phyloP scores from a whole-genome alignment of 1,140 invertebrate genomes.

The Penaeus indicus region DNA sequence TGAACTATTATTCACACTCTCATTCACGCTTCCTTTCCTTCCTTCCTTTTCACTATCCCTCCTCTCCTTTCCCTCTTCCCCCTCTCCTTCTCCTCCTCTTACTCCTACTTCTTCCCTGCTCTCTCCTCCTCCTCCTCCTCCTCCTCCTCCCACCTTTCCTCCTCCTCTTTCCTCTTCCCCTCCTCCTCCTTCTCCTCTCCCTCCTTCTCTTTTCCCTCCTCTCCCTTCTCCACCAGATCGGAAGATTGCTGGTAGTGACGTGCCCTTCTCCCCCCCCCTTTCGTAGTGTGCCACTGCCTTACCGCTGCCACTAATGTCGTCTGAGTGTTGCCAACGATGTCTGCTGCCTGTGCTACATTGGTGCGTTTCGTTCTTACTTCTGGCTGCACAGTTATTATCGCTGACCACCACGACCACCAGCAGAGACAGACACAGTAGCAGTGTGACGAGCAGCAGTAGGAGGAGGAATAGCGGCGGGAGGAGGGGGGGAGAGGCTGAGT shows the following conservation, averaged over 20 bases:
- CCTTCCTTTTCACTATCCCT: neutral
- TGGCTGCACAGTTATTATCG: constrained; percentile 1
- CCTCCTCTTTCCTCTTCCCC: neutral
- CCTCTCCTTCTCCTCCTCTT: neutral
- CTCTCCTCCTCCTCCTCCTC: constrained; percentile 40
- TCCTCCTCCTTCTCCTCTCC: neutral
- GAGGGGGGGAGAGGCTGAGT: constrained; percentile 8
- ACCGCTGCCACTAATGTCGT: constrained; percentile 2
- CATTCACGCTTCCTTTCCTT: constrained; percentile 3
- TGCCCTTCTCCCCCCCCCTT: neutral
- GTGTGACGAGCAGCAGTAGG: neutral
- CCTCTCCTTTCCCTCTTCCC: neutral
- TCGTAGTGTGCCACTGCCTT: neutral
- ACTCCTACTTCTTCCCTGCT: constrained; percentile 6
- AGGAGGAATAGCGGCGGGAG: constrained; percentile 2
- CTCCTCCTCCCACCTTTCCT: neutral
- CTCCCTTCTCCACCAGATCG: neutral
- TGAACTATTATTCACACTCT: neutral
- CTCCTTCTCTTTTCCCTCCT: neutral
- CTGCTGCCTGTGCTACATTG: constrained; percentile 40
- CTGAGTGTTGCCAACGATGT: neutral
- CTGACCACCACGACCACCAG: constrained; percentile 32
- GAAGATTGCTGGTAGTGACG: no score
- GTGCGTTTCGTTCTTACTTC: neutral
- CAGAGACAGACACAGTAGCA: constrained; percentile 5